Base-by-base conservation (phyloP, 2,797 vertebrate genomes). In the Trematomus bernacchii region DNA sequence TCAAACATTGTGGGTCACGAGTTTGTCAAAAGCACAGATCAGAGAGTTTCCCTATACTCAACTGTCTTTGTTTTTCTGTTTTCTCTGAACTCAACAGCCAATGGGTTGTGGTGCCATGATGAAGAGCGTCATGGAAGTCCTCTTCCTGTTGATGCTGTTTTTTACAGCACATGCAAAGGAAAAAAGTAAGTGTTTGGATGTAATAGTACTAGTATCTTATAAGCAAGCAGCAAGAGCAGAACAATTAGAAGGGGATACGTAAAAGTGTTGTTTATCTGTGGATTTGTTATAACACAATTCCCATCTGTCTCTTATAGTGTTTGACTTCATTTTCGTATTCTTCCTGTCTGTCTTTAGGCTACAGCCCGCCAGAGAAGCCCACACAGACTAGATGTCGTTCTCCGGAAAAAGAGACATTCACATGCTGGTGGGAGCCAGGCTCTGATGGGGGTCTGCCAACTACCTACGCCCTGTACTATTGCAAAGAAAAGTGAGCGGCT, bases 361-460 rank as follows among this genome's bases (percentile, higher is more conserved):
- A 64, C 93, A 89, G 78, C 18, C 85, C 76, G 1, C 95, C 98
- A 47, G 96, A 94, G 63, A 97, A 96, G 82, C 97, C 98, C 27
- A 79, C 84, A 15, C 84, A 97, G 69, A 85, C 80, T 64, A 95
- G 91, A 79, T 99, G 98, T 57, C 95, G 95, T 66, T 98, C 97
- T 47, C 95, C 96, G 2, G 96, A 98, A 78, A 99, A 97, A 85
- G 97, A 99, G 92, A 98, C 97, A 0, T 98, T 99, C 85, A 97
- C 96, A 40, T 99, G 98, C 86, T 97, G 97, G 97, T 99, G 98
- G 98, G 91, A 96, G 52, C 95, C 96, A 0, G 96, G 96, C 12
- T 84, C 93, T 8, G 93, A 97, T 33, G 96, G 97, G 43, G 96
- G 96, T 47, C 93, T 96, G 74, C 92, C 94, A 53, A 97, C 96